A percentile compares a stretch with the other conserved stretches of the same genome.
phyloP scores from a whole-genome alignment of 2,888 invertebrate genomes.

The Eristalinus aeneus region DNA sequence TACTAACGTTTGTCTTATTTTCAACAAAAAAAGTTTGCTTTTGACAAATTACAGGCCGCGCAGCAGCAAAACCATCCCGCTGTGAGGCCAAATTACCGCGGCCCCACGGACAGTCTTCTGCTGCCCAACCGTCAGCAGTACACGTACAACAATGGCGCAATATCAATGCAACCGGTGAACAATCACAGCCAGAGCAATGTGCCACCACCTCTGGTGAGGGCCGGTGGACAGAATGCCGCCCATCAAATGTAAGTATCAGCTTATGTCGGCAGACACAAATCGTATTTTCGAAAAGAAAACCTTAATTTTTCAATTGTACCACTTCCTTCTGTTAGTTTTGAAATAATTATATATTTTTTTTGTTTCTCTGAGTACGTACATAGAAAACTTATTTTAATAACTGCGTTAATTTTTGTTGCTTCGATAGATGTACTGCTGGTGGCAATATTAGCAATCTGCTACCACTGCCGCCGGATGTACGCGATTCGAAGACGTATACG shows the following conservation, averaged over 20 bases:
- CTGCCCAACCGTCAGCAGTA: constrained; percentile 77
- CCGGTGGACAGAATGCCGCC: constrained; percentile 81
- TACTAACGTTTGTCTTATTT: constrained; percentile 14
- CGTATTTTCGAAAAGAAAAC: constrained; percentile 8
- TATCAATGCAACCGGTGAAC: constrained; percentile 79
- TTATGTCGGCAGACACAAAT: background rate
- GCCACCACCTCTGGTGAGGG: constrained; percentile 83
- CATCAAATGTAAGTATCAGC: constrained; percentile 77
- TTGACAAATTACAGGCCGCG: constrained; percentile 40
- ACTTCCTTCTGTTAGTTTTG: constrained; percentile 68
- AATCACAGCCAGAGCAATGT: constrained; percentile 81
- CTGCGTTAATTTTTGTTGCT: constrained; percentile 22
- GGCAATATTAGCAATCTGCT: background rate
- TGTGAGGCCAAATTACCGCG: constrained; percentile 74
- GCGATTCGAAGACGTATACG: background rate
- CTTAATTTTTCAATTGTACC: constrained; percentile 56
- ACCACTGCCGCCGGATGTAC: constrained; percentile 7
- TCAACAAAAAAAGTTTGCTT: constrained; percentile 1
- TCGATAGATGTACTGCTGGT: background rate
- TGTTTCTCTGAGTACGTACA: background rate
- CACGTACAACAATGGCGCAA: constrained; percentile 77
- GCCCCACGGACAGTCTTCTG: constrained; percentile 78
- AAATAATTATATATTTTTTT: constrained; percentile 43
- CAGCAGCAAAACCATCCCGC: constrained; percentile 56
- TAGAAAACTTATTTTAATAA: constrained; percentile 21